Conservation (phyloP, 2,888 invertebrate species). For the Eupithecia pulchellata region DNA sequence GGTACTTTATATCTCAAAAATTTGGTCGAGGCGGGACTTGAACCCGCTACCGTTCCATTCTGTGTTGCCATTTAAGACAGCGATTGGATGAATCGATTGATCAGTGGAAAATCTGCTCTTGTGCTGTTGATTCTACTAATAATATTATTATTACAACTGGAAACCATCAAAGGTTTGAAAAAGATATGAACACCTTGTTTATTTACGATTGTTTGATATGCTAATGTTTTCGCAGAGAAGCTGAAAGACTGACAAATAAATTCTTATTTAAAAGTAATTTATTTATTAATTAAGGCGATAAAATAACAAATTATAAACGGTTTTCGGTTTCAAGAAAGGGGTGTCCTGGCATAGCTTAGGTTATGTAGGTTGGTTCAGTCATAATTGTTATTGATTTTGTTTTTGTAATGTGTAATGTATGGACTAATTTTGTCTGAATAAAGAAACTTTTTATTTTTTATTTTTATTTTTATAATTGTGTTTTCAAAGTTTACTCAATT, state of each 20-base stretch:
- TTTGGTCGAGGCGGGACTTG: not conserved
- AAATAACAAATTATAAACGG: slow-evolving; percentile 43
- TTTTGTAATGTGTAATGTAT: too few relatives aligned
- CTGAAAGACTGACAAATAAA: slow-evolving; percentile 35
- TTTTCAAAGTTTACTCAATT: not conserved
- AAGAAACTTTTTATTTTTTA: too few relatives aligned
- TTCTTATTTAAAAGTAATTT: slow-evolving; percentile 38
- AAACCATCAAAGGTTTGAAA: not conserved
- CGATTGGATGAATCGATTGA: too few relatives aligned
- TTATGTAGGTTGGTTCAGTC: not conserved
- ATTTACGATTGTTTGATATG: slow-evolving; percentile 1
- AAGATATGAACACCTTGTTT: not conserved
- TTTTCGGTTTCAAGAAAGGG: slow-evolving; percentile 38
- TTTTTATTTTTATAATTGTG: too few relatives aligned
- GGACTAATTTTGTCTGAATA: too few relatives aligned
- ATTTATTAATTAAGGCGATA: slow-evolving; percentile 43
- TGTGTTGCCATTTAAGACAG: too few relatives aligned
- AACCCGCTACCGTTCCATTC: not conserved
- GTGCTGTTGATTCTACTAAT: not conserved
- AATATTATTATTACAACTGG: not conserved
- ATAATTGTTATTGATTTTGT: not conserved
- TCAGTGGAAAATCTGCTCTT: not conserved
- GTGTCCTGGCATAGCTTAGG: slow-evolving; percentile 18
- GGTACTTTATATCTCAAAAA: not conserved
- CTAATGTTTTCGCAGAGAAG: slow-evolving; percentile 13